Evolutionary conservation across 2,888 invertebrate genomes (phyloP).

Genomic region (Dugesia japonica): DNA sequence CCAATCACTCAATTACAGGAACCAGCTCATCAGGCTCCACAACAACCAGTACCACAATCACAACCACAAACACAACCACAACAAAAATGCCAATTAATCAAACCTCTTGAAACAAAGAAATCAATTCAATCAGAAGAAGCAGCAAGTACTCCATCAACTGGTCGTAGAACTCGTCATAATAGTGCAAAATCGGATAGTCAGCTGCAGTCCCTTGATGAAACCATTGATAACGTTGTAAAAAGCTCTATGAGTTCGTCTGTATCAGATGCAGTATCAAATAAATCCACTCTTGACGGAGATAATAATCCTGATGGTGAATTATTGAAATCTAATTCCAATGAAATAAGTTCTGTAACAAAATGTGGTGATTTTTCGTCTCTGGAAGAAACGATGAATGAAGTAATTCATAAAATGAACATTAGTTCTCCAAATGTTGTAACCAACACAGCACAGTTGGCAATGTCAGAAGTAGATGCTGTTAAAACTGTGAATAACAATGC

Average conservation of each 20-base stretch:
- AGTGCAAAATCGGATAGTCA: background rate
- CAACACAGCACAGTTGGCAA: background rate
- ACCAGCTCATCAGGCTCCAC: background rate
- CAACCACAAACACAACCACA: background rate
- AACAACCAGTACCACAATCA: too few species aligned
- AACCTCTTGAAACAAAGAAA: background rate
- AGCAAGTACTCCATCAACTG: background rate
- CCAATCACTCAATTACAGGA: background rate
- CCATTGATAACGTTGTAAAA: background rate
- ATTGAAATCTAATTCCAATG: background rate
- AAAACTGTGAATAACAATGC: background rate
- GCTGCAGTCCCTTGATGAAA: background rate
- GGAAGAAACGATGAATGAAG: slow-evolving; percentile 28
- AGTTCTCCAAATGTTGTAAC: background rate
- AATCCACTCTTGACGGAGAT: background rate
- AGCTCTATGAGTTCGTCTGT: background rate
- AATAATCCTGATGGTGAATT: background rate
- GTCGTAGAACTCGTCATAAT: background rate
- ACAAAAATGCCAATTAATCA: background rate
- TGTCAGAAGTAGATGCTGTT: background rate
- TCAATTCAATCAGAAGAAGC: background rate
- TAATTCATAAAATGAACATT: background rate
- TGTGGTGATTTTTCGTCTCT: background rate
- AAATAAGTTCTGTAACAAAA: background rate
- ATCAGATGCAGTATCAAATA: background rate